Evolutionary conservation across 2,888 invertebrate species (phyloP), one percentile per base, ranked within the genome.

Genomic region (Hyalella azteca): DNA sequence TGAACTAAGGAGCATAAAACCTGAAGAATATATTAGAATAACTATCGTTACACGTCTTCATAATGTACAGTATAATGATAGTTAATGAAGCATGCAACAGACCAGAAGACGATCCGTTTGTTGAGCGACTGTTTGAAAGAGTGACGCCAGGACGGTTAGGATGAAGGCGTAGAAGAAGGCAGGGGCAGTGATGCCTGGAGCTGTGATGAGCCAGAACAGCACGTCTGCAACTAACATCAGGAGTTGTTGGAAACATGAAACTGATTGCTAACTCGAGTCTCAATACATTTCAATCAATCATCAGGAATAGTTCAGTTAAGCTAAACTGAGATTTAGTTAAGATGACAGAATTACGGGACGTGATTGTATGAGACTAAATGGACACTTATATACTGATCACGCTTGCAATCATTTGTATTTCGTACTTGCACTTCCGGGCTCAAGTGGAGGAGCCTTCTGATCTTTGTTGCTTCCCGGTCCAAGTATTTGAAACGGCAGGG

Each of bases 141-240:
- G 36, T 7, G 77, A 39, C 15, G 77, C 77, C 45, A 78, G 59
- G 29, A 26, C 40, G 13, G 45, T 22, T 39, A 60, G 50, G 40
- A 41, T 41, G 66, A 26, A 66, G 66, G 26, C n/a, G 15, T 78
- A 78, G 19, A 78, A 41, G 36, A 59, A 78, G 7, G 60, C 13
- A 9, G 78, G 78, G 9, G 60, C 39, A 4, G 66, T 78, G 26
- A 78, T 40, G 32, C 36, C 60, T 4, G 78, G 78, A 7, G 45
- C 45, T 3, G 45, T 45, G 13, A 60, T 19, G n/a, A 60, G 15
- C 78, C 78, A 78, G 11, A 66, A 29, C 26, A 78, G 66, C 9
- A 39, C 59, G 9, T 78, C 78, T 66, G 60, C 39, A 39, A 78
- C 78, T 78, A 66, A 40, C 40, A n/a, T n/a, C n/a, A n/a, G n/a